phyloP scores from a whole-genome alignment of 53 echinoderm and acorn worm species.

The Holothuria scabra region DNA sequence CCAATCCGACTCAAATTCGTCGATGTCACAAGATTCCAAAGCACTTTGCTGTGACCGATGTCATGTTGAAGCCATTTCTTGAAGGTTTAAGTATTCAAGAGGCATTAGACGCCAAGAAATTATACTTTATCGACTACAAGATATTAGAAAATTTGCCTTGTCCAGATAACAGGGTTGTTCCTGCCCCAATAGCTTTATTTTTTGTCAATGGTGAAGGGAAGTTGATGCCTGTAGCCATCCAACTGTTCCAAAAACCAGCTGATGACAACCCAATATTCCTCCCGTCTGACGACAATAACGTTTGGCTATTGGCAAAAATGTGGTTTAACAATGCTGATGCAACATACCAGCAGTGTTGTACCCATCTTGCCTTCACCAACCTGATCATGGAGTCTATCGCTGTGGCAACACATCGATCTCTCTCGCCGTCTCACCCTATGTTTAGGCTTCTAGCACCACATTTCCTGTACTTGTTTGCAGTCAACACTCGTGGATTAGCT shows the following conservation, averaged over 20 bases:
- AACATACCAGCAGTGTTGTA: not conserved
- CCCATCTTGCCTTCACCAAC: too few relatives aligned
- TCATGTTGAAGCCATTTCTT: conserved; percentile 55
- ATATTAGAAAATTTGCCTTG: conserved; percentile 50
- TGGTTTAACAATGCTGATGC: conserved; percentile 87
- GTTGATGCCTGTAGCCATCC: conserved; percentile 75
- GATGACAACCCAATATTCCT: conserved; percentile 80
- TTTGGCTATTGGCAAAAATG: conserved; percentile 89
- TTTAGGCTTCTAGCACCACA: too few relatives aligned
- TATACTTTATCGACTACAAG: conserved; percentile 61
- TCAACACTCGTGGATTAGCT: too few relatives aligned
- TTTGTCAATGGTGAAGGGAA: conserved; percentile 69
- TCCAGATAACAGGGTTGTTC: conserved; percentile 6
- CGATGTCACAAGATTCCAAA: not conserved
- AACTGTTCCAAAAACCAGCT: conserved; percentile 66
- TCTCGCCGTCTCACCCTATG: conserved; percentile 82
- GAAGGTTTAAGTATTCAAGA: conserved; percentile 67
- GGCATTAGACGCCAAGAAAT: conserved; percentile 57
- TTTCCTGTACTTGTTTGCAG: too few relatives aligned
- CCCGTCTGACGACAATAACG: conserved; percentile 77
- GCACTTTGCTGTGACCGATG: conserved; percentile 64
- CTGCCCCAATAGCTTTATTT: conserved; percentile 73
- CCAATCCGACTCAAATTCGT: conserved; percentile 33
- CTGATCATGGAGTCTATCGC: conserved; percentile 59
- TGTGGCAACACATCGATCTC: conserved; percentile 65